A percentile compares a stretch with the other conserved stretches of the same genome.
Conservation (phyloP, 2,888 invertebrate species). For the Thysanoteuthis rhombus region DNA sequence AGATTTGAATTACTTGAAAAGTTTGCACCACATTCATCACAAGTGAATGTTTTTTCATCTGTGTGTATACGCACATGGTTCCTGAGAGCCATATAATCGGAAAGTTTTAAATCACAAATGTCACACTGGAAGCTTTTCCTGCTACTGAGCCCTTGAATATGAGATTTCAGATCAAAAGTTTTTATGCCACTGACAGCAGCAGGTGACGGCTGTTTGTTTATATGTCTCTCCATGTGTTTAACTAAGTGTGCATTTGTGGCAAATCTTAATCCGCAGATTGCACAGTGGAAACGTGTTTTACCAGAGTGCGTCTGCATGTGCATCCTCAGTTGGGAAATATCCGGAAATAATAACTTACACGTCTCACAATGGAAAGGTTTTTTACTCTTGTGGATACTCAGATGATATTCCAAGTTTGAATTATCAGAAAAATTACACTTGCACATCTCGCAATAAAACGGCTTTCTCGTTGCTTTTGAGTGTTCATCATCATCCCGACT, state of each 20-base stretch:
- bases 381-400: neutral
- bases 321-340: neutral
- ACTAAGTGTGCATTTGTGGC: neutral
- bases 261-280: neutral
- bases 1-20: neutral
- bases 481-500: neutral
- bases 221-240: neutral
- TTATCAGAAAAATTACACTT: neutral
- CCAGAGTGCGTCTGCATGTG: neutral
- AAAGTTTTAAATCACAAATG: neutral
- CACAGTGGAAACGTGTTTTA: conserved; percentile 13
- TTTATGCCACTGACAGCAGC: neutral
- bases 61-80: neutral
- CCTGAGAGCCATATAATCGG: too few species aligned
- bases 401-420: neutral
- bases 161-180: neutral
- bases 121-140: neutral
- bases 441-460: neutral
- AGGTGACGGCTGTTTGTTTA: neutral
- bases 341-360: neutral
- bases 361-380: neutral
- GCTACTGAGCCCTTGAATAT: neutral
- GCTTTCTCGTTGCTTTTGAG: neutral
- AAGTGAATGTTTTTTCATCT: neutral
- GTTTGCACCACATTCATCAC: neutral